Conservation (phyloP, 2,888 invertebrate genomes). For the Sminthurinus aureus region DNA sequence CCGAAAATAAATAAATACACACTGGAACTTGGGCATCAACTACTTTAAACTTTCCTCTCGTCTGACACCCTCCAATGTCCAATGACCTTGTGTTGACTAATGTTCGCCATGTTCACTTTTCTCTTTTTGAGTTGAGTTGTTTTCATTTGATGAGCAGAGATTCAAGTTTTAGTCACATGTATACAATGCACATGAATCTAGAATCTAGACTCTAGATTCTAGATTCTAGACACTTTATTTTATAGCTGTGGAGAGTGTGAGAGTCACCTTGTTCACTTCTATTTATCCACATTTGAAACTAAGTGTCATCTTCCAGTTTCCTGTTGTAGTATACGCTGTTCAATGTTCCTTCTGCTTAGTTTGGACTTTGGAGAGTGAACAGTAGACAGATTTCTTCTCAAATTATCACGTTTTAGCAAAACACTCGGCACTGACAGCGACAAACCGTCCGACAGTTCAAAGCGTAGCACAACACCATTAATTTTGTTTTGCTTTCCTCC, state of each 20-base stretch:
- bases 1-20: background rate
- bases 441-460: background rate
- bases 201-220: no score
- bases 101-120: no score
- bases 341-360: background rate
- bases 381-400: background rate
- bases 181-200: no score
- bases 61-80: background rate
- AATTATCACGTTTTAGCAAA: background rate
- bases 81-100: background rate
- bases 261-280: no score
- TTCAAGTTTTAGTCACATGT: no score
- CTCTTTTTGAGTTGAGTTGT: no score
- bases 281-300: no score
- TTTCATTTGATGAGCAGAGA: no score
- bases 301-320: no score
- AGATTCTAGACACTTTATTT: background rate
- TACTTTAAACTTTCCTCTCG: background rate
- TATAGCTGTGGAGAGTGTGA: background rate
- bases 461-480: no score
- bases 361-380: background rate
- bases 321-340: no score
- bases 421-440: background rate
- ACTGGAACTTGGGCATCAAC: background rate
- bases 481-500: no score